Percentiles rank a stretch among this genome's conserved stretches.
These are phyloP conservation scores for Tauraco erythrolophus DNA, from an alignment of 2,113 vertebrate species.

Conservation along the genomic window DNA sequence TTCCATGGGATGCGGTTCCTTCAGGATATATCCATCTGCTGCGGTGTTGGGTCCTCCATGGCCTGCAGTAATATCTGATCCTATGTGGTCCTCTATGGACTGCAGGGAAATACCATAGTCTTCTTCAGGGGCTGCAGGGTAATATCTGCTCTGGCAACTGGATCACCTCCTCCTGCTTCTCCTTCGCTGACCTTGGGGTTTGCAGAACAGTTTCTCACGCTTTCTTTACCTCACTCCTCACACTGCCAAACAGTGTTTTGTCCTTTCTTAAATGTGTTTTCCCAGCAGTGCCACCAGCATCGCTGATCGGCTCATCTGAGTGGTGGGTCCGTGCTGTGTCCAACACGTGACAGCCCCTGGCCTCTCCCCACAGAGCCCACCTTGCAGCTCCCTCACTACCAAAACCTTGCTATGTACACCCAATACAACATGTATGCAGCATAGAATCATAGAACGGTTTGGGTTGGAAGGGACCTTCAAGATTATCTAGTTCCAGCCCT, in stretches of 20 bases:
- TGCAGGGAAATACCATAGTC: background rate
- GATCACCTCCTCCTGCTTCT: background rate
- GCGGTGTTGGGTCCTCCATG: background rate
- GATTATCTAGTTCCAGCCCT: no score
- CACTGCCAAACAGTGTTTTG: background rate
- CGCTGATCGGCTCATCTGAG: background rate
- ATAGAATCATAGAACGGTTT: no score
- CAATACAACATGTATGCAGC: no score
- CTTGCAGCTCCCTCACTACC: accelerated
- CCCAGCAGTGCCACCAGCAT: background rate
- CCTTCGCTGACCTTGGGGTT: background rate
- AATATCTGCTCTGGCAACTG: accelerated
- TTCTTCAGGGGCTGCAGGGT: background rate
- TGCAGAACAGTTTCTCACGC: accelerated
- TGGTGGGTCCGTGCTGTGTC: background rate
- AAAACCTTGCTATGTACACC: background rate
- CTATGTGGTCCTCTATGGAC: background rate
- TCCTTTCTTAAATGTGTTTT: background rate
- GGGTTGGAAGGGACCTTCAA: no score
- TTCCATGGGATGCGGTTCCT: background rate
- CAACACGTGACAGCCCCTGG: background rate
- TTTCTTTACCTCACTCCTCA: background rate
- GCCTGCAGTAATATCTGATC: background rate
- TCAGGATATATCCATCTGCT: background rate
- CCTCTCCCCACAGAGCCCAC: background rate